Evolutionary conservation across 2,797 vertebrate species (phyloP).

Genomic region (Chanos chanos): DNA sequence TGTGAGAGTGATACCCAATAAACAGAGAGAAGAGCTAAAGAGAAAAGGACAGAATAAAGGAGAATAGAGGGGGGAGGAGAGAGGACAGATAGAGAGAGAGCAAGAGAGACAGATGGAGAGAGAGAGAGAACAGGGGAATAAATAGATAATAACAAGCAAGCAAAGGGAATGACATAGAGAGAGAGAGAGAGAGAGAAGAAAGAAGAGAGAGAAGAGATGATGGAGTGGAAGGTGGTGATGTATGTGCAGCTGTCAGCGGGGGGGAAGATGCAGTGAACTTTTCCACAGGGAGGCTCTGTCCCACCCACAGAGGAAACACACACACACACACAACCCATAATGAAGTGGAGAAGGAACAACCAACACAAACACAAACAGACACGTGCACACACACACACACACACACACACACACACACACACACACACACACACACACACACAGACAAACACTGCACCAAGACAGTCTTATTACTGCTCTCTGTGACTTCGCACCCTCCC

Average conservation of each 20-base stretch:
- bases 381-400: background rate
- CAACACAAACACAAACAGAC: constrained; percentile 48
- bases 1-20: constrained; percentile 57
- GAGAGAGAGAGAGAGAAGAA: constrained; percentile 67
- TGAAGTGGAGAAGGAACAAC: constrained; percentile 50
- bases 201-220: constrained; percentile 72
- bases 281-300: constrained; percentile 68
- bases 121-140: constrained; percentile 33
- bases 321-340: constrained; percentile 48
- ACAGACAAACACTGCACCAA: background rate
- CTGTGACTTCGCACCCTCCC: constrained; percentile 36
- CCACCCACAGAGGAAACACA: constrained; percentile 55
- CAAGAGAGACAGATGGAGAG: constrained; percentile 43
- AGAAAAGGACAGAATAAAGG: constrained; percentile 53
- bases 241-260: constrained; percentile 78
- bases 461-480: constrained; percentile 40
- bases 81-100: constrained; percentile 35
- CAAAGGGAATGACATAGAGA: constrained; percentile 56
- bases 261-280: constrained; percentile 77
- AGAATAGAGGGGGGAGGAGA: constrained; percentile 53
- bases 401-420: constrained; percentile 12
- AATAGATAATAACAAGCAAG: constrained; percentile 37
- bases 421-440: constrained; percentile 19
- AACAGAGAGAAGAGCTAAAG: constrained; percentile 59
- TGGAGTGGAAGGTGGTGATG: constrained; percentile 77